Base-by-base conservation (phyloP, 2,888 invertebrate species). In the Seira ritae region DNA sequence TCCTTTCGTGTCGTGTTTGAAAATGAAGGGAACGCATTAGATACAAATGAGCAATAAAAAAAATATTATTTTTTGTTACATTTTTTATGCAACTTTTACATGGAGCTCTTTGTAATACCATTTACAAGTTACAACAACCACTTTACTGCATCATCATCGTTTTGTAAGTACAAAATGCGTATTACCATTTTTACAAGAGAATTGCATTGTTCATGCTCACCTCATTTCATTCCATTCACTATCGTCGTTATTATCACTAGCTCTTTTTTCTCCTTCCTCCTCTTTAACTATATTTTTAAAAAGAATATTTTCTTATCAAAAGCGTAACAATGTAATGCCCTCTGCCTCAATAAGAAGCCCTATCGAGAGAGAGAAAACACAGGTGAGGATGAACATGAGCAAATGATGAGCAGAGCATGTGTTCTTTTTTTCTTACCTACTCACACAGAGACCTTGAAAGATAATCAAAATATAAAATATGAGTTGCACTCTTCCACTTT, bases 401-500 rank as follows among this genome's bases (percentile, higher is more conserved):
- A 76, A 69, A 65, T 60, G 65, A 78, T 31, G 80, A 60, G 31
- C 60, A 72, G 31, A 67, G 62, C 69, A 68, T 15, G 69, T 66
- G n/a, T 42, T 23, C 8, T 62, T 22, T 67, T 67, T 55, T 75
- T 50, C 55, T 55, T 72, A 24, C 70, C 80, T 70, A 80, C 80
- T 80, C 79, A 79, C 79, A 79, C 37, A 80, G 65, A 74, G 80
- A 80, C 80, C 80, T 80, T 80, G 80, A 81, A 66, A 81, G 75
- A 81, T 81, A 75, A 80, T 75, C 62, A 46, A 46, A 67, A 10
- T 42, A 68, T 81, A 74, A 80, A 60, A 70, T 75, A 81, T 81
- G 75, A 81, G 74, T 81, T 81, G 80, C 80, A 75, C 74, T 67
- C 67, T 60, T 73, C 73, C 73, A 67, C 68, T 69, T 69, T 46